Evolutionary conservation across 2,797 vertebrate species (phyloP).

Genomic region (Caiman crocodilus): DNA sequence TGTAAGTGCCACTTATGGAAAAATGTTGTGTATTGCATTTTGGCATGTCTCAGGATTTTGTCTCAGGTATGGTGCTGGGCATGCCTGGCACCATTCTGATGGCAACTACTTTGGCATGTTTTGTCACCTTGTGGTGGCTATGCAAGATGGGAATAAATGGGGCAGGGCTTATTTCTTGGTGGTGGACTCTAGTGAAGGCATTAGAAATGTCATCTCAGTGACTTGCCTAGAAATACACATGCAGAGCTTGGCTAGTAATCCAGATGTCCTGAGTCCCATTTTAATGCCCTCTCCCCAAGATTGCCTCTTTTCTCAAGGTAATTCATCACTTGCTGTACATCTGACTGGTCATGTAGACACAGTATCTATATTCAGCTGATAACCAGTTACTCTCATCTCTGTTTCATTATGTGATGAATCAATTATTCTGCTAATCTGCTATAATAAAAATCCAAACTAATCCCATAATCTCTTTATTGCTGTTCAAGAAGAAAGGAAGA

Average conservation of each 20-base stretch:
- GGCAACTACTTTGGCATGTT: too few relatives aligned
- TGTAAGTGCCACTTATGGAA: too few relatives aligned
- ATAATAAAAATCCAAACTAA: background rate
- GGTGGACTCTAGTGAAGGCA: too few relatives aligned
- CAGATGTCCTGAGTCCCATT: background rate
- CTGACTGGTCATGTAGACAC: background rate
- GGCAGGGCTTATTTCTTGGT: too few relatives aligned
- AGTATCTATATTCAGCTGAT: background rate
- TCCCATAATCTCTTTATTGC: background rate
- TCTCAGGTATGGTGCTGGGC: too few relatives aligned
- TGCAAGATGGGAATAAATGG: too few relatives aligned
- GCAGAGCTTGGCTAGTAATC: background rate
- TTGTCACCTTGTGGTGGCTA: too few relatives aligned
- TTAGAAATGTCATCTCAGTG: too few relatives aligned
- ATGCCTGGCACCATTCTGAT: too few relatives aligned
- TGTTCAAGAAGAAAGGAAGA: background rate
- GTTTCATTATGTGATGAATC: conserved; percentile 33
- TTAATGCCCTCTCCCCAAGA: background rate
- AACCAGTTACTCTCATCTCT: background rate
- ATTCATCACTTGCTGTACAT: background rate
- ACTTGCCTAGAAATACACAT: background rate
- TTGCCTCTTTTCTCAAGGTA: background rate
- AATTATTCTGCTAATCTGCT: conserved; percentile 7
- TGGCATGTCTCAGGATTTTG: too few relatives aligned
- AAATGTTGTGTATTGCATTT: too few relatives aligned